These are phyloP conservation scores for Origma solitaria DNA, from an alignment of 2,113 vertebrate genomes.

Conservation along the genomic window DNA sequence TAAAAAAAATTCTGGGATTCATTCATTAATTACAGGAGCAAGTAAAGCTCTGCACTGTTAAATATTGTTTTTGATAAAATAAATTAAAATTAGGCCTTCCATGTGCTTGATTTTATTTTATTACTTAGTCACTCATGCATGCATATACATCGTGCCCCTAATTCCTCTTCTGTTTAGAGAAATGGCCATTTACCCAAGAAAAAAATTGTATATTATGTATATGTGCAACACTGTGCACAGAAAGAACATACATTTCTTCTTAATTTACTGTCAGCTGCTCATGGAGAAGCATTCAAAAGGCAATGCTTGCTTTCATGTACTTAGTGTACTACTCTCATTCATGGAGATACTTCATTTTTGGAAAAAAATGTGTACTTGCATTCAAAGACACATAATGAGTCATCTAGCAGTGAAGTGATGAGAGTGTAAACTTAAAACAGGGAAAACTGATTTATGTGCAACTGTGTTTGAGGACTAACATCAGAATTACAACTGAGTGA, in stretches of 20 bases:
- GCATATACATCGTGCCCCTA: not conserved
- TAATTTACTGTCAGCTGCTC: not conserved
- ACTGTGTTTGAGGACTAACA: not conserved
- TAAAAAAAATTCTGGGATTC: not conserved
- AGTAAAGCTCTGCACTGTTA: not conserved
- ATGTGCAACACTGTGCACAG: not conserved
- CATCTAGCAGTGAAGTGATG: not conserved
- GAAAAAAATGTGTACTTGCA: not conserved
- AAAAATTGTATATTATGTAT: not conserved
- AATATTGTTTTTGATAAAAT: not conserved
- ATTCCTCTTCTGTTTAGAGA: not conserved
- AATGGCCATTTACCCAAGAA: not conserved
- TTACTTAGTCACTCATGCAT: not conserved
- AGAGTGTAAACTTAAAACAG: not conserved
- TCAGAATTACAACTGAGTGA: not conserved
- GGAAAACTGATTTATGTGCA: not conserved
- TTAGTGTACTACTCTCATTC: not conserved
- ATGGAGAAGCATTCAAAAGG: not conserved
- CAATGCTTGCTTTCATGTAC: not conserved
- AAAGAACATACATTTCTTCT: not conserved
- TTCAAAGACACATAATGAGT: not conserved
- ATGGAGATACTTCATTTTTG: not conserved
- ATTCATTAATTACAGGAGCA: not conserved
- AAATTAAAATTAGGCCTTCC: not conserved
- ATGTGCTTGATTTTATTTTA: not conserved